Evolutionary conservation across 2,113 vertebrate genomes (phyloP), one percentile per base, ranked within the genome.

Genomic region (Chiloscyllium plagiosum): DNA sequence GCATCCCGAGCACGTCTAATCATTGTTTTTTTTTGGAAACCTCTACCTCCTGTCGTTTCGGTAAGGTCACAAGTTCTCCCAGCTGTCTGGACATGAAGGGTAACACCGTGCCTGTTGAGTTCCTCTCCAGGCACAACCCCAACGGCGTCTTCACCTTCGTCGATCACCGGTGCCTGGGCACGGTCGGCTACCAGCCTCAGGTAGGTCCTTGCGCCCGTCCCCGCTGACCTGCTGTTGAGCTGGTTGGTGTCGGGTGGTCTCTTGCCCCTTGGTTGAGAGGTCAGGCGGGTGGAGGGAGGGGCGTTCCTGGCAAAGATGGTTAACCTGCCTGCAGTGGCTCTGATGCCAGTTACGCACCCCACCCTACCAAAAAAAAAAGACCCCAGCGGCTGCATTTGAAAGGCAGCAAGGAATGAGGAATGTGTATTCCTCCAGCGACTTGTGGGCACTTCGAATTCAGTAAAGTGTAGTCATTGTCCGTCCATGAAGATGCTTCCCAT

Each of bases 71-170:
- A 0, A 99, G 98, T 97, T 99, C 98, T 0, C 99, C 99, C 33
- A 98, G 97, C 95, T 99, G 99, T 93, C 97, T 98, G 1, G 98
- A 98, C 97, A 97, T 98, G 95, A 99, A 97, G 97, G 98, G 97
- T 0, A 96, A 99, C 56, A 98, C 98, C 56, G 98, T 98, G 94
- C 99, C 99, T 0, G 98, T 98, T 0, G 99, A 99, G 96, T 99
- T 99, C 97, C 99, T 99, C 96, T 99, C 99, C 69, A 97, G 99
- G 0, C 99, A 99, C 97, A 99, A 98, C 97, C 98, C 98, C 3
- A 98, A 98, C 0, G 98, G 99, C 0, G 96, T 98, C 17, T 99
- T 99, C 97, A 99, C 99, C 78, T 99, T 99, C 69, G 98, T 99
- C 29, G 99, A 99, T 96, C 99, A 99, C 96, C 98, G 99, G 42